phyloP scores from a whole-genome alignment of 2,797 vertebrate genomes.

The Rhodeus uyekii region DNA sequence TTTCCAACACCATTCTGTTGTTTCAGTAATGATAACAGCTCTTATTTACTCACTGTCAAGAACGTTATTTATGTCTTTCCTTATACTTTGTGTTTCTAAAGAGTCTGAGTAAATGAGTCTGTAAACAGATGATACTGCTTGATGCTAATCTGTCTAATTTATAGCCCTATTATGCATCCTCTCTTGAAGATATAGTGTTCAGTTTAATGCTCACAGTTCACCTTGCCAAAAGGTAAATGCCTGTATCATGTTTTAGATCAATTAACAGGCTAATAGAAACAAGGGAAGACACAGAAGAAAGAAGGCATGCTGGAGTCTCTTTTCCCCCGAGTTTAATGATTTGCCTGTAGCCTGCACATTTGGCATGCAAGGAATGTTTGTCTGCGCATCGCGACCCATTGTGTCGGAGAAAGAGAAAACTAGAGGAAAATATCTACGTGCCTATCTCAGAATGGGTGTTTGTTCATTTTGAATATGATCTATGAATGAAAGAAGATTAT shows the following conservation, averaged over 20 bases:
- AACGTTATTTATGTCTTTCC: constrained; percentile 27
- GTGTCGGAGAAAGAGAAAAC: constrained; percentile 72
- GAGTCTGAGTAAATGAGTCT: constrained; percentile 46
- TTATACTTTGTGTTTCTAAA: constrained; percentile 46
- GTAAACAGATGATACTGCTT: constrained; percentile 62
- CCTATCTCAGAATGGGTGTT: constrained; percentile 60
- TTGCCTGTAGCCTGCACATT: constrained; percentile 78
- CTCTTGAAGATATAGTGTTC: constrained; percentile 57
- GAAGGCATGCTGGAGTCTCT: constrained; percentile 75
- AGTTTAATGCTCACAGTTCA: constrained; percentile 63
- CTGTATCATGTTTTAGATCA: constrained; percentile 79
- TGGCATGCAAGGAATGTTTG: constrained; percentile 83
- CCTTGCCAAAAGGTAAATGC: constrained; percentile 68
- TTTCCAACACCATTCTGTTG: constrained; percentile 3
- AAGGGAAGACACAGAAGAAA: constrained; percentile 76
- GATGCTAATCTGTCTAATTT: constrained; percentile 70
- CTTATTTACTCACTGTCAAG: constrained; percentile 20
- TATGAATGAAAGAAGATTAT: constrained; percentile 62
- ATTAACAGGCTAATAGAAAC: constrained; percentile 79
- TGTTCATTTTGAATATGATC: constrained; percentile 65
- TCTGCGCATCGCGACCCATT: constrained; percentile 77
- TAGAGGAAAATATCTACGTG: constrained; percentile 50
- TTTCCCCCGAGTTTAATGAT: constrained; percentile 79
- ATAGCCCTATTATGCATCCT: constrained; percentile 67
- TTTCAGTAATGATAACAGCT: constrained; percentile 5